phyloP scores from a whole-genome alignment of 2,888 invertebrate genomes.

The Caenorhabditis sp. region DNA sequence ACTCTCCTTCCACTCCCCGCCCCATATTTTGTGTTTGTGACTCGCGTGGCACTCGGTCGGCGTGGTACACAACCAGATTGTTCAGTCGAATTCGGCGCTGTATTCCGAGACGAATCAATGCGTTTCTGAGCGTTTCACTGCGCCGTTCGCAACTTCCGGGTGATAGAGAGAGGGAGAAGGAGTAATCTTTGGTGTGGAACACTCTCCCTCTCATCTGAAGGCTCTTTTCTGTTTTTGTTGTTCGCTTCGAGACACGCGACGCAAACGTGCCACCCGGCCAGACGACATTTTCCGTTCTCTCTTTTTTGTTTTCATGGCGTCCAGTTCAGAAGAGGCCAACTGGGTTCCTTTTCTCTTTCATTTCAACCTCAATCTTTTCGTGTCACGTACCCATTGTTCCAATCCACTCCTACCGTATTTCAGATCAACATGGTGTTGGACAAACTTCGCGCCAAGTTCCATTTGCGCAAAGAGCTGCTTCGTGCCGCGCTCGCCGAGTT shows the following conservation, averaged over 20 bases:
- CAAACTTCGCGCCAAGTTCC: conserved; percentile 70
- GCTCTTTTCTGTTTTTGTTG: conserved; percentile 1
- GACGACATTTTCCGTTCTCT: neutral
- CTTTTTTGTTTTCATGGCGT: neutral
- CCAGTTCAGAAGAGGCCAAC: neutral
- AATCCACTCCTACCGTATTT: neutral
- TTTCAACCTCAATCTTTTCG: neutral
- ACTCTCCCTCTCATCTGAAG: conserved; percentile 8
- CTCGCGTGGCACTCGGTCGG: conserved; percentile 13
- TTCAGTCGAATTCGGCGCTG: conserved; percentile 1
- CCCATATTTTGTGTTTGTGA: conserved; percentile 39
- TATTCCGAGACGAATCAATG: conserved; percentile 1
- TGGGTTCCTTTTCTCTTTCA: neutral
- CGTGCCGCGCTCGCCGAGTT: conserved; percentile 76
- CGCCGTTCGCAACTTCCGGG: no score
- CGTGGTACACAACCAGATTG: conserved; percentile 30
- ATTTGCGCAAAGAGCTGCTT: conserved; percentile 72
- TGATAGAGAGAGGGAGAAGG: no score
- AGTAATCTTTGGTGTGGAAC: no score
- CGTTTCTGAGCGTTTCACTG: no score
- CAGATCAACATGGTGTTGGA: conserved; percentile 58
- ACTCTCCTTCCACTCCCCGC: conserved; percentile 20
- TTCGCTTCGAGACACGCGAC: conserved; percentile 12
- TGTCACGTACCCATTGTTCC: neutral
- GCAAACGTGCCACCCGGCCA: neutral